Evolutionary conservation across 2,113 vertebrate species (phyloP).

Genomic region (Periophthalmodon schlosseri): DNA sequence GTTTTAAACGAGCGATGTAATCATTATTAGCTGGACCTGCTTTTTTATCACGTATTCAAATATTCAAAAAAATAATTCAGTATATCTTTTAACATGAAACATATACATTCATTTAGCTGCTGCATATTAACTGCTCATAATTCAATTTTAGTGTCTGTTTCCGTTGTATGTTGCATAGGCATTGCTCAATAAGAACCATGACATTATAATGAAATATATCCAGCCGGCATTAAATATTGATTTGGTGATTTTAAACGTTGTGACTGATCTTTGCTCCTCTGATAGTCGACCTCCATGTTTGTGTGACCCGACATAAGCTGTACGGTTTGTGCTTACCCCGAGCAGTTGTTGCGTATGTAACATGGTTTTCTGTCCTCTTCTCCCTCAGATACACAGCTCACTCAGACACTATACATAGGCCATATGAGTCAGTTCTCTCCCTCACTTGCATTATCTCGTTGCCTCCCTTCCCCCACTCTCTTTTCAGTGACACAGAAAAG

Average conservation of each 20-base stretch:
- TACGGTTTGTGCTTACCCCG: constrained; percentile 11
- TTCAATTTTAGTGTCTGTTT: constrained; percentile 28
- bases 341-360: constrained; percentile 67
- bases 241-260: constrained; percentile 38
- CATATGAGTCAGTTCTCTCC: constrained; percentile 69
- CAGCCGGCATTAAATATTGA: constrained; percentile 54
- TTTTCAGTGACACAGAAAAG: constrained; percentile 81
- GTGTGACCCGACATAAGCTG: constrained; percentile 20
- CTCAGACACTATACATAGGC: constrained; percentile 39
- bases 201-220: constrained; percentile 33
- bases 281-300: constrained; percentile 43
- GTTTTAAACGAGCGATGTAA: no score
- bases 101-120: not conserved
- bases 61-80: not conserved
- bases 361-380: constrained; percentile 44
- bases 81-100: not conserved
- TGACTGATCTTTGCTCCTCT: constrained; percentile 45
- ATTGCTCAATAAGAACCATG: constrained; percentile 20
- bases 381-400: constrained; percentile 43
- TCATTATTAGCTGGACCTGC: no score
- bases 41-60: not conserved
- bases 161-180: constrained; percentile 31
- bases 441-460: constrained; percentile 60
- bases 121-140: constrained; percentile 18
- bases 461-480: constrained; percentile 73